Conservation (phyloP, 2,888 invertebrate genomes). For the Drosophila recens region DNA sequence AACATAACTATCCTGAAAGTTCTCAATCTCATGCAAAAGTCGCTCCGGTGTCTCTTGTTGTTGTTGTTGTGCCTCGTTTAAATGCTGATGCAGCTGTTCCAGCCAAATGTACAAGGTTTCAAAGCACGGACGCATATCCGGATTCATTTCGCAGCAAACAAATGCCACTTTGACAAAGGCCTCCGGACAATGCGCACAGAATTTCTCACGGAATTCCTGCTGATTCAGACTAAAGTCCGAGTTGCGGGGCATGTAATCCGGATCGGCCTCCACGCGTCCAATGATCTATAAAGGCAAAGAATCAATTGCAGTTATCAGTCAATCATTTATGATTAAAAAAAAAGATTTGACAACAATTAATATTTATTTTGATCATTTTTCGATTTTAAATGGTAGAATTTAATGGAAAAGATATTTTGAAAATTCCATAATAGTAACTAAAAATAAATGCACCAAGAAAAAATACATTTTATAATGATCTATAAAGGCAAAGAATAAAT, state of each 20-base stretch:
- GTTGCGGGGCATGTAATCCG: slow-evolving; percentile 95
- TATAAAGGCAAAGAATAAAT: too few relatives aligned
- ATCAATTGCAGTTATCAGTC: too few relatives aligned
- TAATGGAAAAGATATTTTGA: too few relatives aligned
- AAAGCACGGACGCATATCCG: slow-evolving; percentile 95
- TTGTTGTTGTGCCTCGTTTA: slow-evolving; percentile 88
- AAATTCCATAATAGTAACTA: too few relatives aligned
- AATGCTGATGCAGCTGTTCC: slow-evolving; percentile 91
- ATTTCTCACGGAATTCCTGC: slow-evolving; percentile 93
- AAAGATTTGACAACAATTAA: too few relatives aligned
- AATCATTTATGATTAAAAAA: too few relatives aligned
- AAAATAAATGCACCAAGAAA: too few relatives aligned
- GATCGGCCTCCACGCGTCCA: slow-evolving; percentile 97
- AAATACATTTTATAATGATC: too few relatives aligned
- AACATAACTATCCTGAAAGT: slow-evolving; percentile 86
- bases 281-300: slow-evolving; percentile 89
- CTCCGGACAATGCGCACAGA: slow-evolving; percentile 93
- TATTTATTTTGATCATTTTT: too few relatives aligned
- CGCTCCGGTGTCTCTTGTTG: slow-evolving; percentile 89
- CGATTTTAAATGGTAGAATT: too few relatives aligned
- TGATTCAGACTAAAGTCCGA: slow-evolving; percentile 97
- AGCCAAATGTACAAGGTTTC: slow-evolving; percentile 96
- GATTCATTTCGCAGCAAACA: slow-evolving; percentile 95
- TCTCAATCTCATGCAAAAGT: slow-evolving; percentile 89
- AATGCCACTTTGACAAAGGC: slow-evolving; percentile 95